Conservation (phyloP, 2,113 vertebrate genomes). For the Corythoichthys intestinalis region DNA sequence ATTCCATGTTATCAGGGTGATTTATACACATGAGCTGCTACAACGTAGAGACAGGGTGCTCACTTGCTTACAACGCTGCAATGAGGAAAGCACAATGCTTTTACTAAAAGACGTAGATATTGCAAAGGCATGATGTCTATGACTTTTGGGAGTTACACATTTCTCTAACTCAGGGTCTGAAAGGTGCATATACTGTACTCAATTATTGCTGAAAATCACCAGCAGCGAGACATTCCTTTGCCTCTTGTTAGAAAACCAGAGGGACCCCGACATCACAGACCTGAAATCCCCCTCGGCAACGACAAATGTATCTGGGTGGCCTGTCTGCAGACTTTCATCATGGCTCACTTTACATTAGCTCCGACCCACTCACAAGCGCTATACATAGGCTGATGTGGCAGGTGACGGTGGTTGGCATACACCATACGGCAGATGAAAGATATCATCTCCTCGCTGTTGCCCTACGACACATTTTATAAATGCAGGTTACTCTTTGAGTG, state of each 20-base stretch:
- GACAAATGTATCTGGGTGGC: not conserved
- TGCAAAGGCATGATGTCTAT: not conserved
- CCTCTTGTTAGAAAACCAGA: not conserved
- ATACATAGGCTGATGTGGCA: not conserved
- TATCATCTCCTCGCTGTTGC: too few species aligned
- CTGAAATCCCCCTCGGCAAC: not conserved
- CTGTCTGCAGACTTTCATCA: not conserved
- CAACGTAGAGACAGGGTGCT: slow-evolving; percentile 15
- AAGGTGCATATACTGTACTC: not conserved
- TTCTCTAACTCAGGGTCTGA: not conserved
- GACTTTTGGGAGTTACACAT: not conserved
- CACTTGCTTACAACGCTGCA: slow-evolving; percentile 15
- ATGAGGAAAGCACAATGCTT: not conserved
- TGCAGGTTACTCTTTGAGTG: not conserved
- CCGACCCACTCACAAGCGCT: not conserved
- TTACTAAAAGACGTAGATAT: not conserved
- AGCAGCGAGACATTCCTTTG: not conserved
- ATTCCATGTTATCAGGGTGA: slow-evolving; percentile 29
- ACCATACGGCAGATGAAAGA: not conserved
- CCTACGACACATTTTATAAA: not conserved
- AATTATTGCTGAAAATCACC: not conserved
- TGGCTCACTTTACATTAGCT: not conserved
- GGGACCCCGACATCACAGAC: not conserved
- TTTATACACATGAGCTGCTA: slow-evolving; percentile 15
- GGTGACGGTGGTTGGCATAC: not conserved